Percentiles rank a stretch among this genome's conserved stretches.
phyloP scores from a whole-genome alignment of 2,113 vertebrate genomes.

The Elanus axillaris region DNA sequence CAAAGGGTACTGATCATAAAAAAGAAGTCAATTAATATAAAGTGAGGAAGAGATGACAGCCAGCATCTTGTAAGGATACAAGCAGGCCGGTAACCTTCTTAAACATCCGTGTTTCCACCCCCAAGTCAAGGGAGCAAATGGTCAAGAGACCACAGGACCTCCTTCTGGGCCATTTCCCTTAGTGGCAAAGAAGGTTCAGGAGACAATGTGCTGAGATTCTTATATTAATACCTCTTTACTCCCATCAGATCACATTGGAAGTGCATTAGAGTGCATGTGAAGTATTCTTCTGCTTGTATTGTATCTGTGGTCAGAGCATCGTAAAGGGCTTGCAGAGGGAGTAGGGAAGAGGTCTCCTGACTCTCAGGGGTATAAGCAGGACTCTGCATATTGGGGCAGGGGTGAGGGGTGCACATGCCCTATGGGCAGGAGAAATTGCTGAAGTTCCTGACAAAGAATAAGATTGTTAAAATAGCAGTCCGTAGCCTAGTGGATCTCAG shows the following conservation, averaged over 20 bases:
- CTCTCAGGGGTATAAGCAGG: neutral
- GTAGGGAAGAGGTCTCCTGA: neutral
- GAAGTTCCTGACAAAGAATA: neutral
- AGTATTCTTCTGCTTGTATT: neutral
- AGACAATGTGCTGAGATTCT: neutral
- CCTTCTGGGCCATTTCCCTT: neutral
- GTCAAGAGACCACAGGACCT: neutral
- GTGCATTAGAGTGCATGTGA: neutral
- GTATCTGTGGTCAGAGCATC: neutral
- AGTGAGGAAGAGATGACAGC: neutral
- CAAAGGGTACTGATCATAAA: neutral
- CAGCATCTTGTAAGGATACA: neutral
- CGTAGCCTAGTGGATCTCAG: neutral
- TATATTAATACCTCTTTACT: neutral
- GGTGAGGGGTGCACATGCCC: neutral
- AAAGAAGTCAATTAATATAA: neutral
- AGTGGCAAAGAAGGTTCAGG: neutral
- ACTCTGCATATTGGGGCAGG: neutral
- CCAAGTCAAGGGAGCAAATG: neutral
- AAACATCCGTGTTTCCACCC: neutral
- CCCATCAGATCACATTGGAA: neutral
- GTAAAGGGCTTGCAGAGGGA: neutral
- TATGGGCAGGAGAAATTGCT: neutral
- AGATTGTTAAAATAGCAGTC: neutral
- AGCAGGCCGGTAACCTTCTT: neutral